Percentiles rank a stretch among this genome's conserved stretches.
phyloP scores from a whole-genome alignment of 2,113 vertebrate genomes.

The Labeo catla region DNA sequence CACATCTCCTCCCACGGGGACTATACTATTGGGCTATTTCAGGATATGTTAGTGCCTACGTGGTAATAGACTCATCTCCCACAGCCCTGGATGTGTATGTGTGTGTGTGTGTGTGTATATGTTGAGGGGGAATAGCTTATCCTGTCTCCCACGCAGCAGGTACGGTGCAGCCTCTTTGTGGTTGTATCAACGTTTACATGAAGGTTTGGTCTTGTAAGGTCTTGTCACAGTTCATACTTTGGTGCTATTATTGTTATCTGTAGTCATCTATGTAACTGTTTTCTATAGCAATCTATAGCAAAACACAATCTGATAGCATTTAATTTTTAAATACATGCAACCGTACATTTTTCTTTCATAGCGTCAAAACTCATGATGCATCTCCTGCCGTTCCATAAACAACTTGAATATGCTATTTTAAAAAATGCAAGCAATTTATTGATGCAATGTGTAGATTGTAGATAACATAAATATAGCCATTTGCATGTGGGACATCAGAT shows the following conservation, averaged over 20 bases:
- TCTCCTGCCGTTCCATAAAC: background rate
- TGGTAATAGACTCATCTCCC: conserved; percentile 62
- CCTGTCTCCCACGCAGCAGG: background rate
- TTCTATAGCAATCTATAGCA: background rate
- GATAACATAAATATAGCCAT: background rate
- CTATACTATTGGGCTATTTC: conserved; percentile 57
- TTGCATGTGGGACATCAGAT: background rate
- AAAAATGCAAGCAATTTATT: background rate
- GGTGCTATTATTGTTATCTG: background rate
- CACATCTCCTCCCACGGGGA: conserved; percentile 27
- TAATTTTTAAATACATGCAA: background rate
- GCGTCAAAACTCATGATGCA: background rate
- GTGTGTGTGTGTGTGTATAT: background rate
- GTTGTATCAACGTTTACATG: background rate
- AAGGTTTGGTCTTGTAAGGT: background rate
- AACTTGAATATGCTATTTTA: background rate
- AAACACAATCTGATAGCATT: background rate
- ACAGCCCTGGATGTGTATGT: conserved; percentile 7
- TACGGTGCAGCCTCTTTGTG: background rate
- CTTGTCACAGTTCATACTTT: background rate
- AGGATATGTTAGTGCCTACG: conserved; percentile 63
- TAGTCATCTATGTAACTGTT: too few relatives aligned
- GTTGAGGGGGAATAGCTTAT: background rate
- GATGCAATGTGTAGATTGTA: background rate
- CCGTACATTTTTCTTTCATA: background rate